phyloP scores from a whole-genome alignment of 1,140 invertebrate species.

The Apis mellifera region Amel_HAv3.1 CM009932.2:13170501-13171000 shows the following conservation, averaged over 20 bases:
- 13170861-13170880: conserved; percentile 81
- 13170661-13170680: conserved; percentile 33
- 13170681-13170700: conserved; percentile 1
- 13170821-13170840: conserved; percentile 77
- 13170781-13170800: conserved; percentile 42
- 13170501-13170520: conserved; percentile 11
- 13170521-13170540: conserved; percentile 63
- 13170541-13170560: conserved; percentile 79
- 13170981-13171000: conserved; percentile 1
- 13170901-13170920: conserved; percentile 79
- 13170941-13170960: conserved; percentile 47
- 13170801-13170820: conserved; percentile 68
- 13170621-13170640: conserved; percentile 21
- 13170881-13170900: conserved; percentile 81
- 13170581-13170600: conserved; percentile 49
- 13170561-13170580: conserved; percentile 74
- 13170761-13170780: conserved; percentile 50
- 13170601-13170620: conserved; percentile 53
- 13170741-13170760: conserved; percentile 49
- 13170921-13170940: conserved; percentile 72
- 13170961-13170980: not conserved
- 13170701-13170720: not conserved
- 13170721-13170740: conserved; percentile 51
- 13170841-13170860: conserved; percentile 79
- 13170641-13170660: conserved; percentile 12